Percentiles rank a stretch among this genome's conserved stretches.
Evolutionary conservation across 37 sponge, comb jelly and placozoan species (phyloP).

Genomic region (Corticium candelabrum): DNA sequence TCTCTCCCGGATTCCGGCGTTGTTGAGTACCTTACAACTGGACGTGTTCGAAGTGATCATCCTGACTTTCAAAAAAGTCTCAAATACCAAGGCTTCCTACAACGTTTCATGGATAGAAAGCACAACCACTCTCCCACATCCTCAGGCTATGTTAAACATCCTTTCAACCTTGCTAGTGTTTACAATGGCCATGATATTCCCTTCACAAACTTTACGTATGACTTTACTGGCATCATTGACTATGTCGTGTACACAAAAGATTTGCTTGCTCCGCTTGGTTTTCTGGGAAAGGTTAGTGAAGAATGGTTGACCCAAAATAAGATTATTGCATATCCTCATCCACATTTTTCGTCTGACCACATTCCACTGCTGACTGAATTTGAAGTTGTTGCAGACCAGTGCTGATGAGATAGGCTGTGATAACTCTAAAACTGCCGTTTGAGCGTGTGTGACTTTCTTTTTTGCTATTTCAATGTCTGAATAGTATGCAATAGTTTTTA

Average conservation of each 20-base stretch:
- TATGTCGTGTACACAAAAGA: constrained; percentile 74
- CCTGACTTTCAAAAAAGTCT: constrained; percentile 53
- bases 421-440: no score
- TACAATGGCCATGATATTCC: constrained; percentile 45
- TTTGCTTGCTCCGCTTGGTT: constrained; percentile 48
- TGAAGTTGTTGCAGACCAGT: constrained; percentile 53
- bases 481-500: no score
- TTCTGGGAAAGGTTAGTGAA: constrained; percentile 64
- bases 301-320: constrained; percentile 81
- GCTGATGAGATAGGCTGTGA: no score
- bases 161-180: constrained; percentile 59
- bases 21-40: constrained; percentile 65
- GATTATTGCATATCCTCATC: constrained; percentile 88
- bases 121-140: constrained; percentile 12
- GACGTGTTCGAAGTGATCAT: constrained; percentile 58
- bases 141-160: constrained; percentile 46
- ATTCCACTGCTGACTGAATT: constrained; percentile 83
- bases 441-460: no score
- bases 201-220: constrained; percentile 89
- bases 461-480: no score
- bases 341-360: constrained; percentile 93
- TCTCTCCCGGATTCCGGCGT: constrained; percentile 95
- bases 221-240: constrained; percentile 93
- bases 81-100: constrained; percentile 71
- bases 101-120: constrained; percentile 38